Percentiles rank a stretch among this genome's conserved stretches.
These are phyloP conservation scores for Erebia ligea DNA, from an alignment of 2,888 invertebrate species.

Conservation along the genomic window DNA sequence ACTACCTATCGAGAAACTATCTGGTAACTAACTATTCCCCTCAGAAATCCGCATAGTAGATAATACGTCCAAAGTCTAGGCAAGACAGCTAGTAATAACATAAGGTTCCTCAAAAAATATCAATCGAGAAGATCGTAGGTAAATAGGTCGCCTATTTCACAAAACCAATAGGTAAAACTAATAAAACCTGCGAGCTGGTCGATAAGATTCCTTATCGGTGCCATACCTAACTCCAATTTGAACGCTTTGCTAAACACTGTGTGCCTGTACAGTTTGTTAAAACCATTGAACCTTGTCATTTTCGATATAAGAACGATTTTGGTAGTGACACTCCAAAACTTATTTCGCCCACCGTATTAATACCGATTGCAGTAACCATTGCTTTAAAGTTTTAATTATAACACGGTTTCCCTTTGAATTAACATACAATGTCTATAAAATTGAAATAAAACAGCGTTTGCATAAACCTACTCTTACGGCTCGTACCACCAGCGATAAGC, in stretches of 20 bases:
- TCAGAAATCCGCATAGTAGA: too few relatives aligned
- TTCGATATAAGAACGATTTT: slow-evolving; percentile 3
- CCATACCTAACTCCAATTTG: slow-evolving; percentile 58
- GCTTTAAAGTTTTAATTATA: slow-evolving; percentile 47
- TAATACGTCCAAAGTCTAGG: too few relatives aligned
- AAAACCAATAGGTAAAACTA: slow-evolving; percentile 41
- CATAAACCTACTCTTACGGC: too few relatives aligned
- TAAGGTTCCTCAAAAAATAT: not conserved
- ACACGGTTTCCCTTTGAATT: slow-evolving; percentile 47
- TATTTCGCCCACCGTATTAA: slow-evolving; percentile 19
- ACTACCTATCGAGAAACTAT: too few relatives aligned
- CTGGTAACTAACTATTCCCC: too few relatives aligned
- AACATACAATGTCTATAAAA: slow-evolving; percentile 49
- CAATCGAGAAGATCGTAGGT: slow-evolving; percentile 12
- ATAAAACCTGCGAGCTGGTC: slow-evolving; percentile 42
- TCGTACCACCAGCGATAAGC: not conserved
- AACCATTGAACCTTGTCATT: slow-evolving; percentile 13
- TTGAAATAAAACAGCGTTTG: slow-evolving; percentile 15
- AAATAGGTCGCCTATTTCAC: slow-evolving; percentile 33
- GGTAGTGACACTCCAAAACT: not conserved
- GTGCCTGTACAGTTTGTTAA: slow-evolving; percentile 22
- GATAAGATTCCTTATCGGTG: slow-evolving; percentile 61
- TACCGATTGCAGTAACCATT: slow-evolving; percentile 43
- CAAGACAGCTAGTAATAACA: too few relatives aligned
- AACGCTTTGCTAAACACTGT: slow-evolving; percentile 50